A percentile compares a stretch with the other conserved stretches of the same genome.
Evolutionary conservation across 2,888 invertebrate genomes (phyloP).

Genomic region (Listrodromus nycthemerus): DNA sequence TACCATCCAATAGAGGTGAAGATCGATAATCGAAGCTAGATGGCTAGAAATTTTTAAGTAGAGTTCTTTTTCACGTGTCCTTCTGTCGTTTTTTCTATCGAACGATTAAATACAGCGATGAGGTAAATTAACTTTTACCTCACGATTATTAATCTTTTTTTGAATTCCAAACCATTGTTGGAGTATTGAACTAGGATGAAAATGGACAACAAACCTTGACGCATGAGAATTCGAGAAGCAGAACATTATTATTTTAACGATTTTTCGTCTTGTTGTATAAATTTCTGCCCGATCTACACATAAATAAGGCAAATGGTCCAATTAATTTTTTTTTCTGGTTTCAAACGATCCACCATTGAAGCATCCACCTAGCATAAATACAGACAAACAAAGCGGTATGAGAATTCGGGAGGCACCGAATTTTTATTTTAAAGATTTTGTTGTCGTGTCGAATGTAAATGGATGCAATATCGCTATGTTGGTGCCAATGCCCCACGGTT

Average conservation of each 20-base stretch:
- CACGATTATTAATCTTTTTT: too few species aligned
- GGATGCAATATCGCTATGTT: slow-evolving; percentile 82
- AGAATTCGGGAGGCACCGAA: too few species aligned
- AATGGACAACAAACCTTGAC: too few species aligned
- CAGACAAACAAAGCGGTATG: not conserved
- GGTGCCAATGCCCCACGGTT: slow-evolving; percentile 81
- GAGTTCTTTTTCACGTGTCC: slow-evolving; percentile 22
- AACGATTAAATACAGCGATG: not conserved
- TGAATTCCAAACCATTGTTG: too few species aligned
- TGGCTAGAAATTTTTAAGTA: slow-evolving; percentile 30
- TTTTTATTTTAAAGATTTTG: slow-evolving; percentile 36
- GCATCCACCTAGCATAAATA: not conserved
- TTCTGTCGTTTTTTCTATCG: not conserved
- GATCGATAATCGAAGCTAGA: not conserved
- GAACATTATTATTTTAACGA: too few species aligned
- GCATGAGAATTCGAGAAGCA: too few species aligned
- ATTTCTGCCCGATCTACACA: too few species aligned
- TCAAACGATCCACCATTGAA: not conserved
- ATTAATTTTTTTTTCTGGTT: not conserved
- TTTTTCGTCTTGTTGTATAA: too few species aligned
- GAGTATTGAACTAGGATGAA: too few species aligned
- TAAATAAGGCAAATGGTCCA: too few species aligned
- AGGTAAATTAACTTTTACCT: too few species aligned
- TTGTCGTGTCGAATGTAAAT: slow-evolving; percentile 75
- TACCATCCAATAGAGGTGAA: not conserved